Evolutionary conservation across 2,797 vertebrate species (phyloP).

Genomic region (Xiphorhynchus erythropygius): DNA sequence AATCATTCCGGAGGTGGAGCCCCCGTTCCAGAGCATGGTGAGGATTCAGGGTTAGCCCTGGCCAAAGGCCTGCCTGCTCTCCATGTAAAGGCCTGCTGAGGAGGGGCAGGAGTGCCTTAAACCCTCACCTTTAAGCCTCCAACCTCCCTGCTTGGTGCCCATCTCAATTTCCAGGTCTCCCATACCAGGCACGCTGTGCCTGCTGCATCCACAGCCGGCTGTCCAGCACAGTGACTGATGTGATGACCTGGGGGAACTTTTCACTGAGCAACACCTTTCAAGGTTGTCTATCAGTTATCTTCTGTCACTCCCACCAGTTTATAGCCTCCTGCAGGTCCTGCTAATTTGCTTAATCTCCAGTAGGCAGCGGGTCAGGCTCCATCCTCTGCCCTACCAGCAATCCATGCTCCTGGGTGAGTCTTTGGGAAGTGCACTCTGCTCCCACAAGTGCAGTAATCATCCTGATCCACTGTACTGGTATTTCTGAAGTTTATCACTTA

Average conservation of each 20-base stretch:
- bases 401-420: background rate
- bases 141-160: background rate
- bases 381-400: background rate
- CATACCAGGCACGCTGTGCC: rapidly evolving
- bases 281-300: background rate
- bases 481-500: background rate
- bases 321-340: background rate
- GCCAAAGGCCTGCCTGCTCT: rapidly evolving
- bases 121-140: background rate
- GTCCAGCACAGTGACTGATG: background rate
- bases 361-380: background rate
- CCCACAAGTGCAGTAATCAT: background rate
- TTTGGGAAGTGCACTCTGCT: background rate
- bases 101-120: background rate
- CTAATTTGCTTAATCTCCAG: background rate
- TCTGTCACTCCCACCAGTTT: background rate
- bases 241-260: background rate
- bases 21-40: rapidly evolving
- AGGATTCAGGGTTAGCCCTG: background rate
- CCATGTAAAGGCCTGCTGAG: background rate
- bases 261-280: background rate
- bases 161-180: background rate
- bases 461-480: background rate
- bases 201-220: background rate
- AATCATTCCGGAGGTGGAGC: background rate